Base-by-base conservation (phyloP, 2,797 vertebrate genomes). In the Ceryle rudis region DNA sequence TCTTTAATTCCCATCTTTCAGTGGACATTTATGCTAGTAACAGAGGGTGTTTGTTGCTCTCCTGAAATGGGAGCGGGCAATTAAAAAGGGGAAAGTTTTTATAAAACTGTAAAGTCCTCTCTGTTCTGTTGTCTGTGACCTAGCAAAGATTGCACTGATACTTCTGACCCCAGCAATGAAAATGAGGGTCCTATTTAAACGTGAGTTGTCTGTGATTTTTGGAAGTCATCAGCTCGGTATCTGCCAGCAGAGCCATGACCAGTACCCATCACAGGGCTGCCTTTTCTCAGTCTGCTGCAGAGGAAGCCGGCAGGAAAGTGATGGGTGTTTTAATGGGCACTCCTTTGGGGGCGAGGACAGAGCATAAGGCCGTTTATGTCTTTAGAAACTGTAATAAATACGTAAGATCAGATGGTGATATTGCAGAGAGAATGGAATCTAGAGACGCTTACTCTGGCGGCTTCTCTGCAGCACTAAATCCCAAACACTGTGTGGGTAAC, bases 1-100 rank as follows among this genome's bases (percentile, higher is more conserved):
- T 75, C 82, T 93, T 97, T 85, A 95, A 92, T 94, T 95, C 61
- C 51, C 60, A 25, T 71, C 81, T 89, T 57, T 71, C 55, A 75
- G 60, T 55, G 79, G 87, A 89, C 81, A 54, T 57, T 58, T 73
- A 80, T 17, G 20, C 23, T 78, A 70, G 49, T 73, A 84, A 86
- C 33, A 92, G 58, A 93, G 62, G 18, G n/a, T 58, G 61, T 77
- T 79, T 73, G 44, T 90, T 91, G 54, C 20, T 57, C 86, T 83
- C 51, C 83, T 86, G 81, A 85, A 91, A 88, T 31, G 65, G 60
- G 26, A 58, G 17, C 29, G 57, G 33, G 16, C 3, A 12, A 33
- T 83, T 31, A 70, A 65, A 69, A 81, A 60, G 69, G 47, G 22
- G 49, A 46, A 93, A 49, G 44, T 72, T 77, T 70, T 67, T 46